Conservation (phyloP, 1,140 invertebrate species). For the Lepidurus packardi region DNA sequence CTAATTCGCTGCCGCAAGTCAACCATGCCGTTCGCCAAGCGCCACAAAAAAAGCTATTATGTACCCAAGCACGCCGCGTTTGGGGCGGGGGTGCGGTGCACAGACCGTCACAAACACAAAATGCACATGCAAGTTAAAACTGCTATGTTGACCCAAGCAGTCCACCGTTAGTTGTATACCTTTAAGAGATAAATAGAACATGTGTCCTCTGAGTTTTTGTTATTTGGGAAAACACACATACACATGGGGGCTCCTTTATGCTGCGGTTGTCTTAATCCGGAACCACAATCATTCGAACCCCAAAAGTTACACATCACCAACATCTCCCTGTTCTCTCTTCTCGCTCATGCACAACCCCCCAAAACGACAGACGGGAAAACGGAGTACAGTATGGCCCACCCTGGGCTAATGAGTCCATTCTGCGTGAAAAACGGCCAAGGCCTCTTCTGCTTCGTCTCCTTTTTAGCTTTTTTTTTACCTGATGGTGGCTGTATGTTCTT, state of each 20-base stretch:
- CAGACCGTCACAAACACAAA: not conserved
- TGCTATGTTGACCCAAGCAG: not conserved
- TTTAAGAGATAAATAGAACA: constrained; percentile 7
- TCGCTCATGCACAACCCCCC: not conserved
- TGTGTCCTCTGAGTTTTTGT: not conserved
- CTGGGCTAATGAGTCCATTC: no score
- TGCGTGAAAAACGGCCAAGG: no score
- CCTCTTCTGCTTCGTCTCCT: no score
- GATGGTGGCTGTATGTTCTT: no score
- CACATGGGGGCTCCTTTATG: not conserved
- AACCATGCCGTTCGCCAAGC: not conserved
- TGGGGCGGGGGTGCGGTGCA: not conserved
- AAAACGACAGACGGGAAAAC: no score
- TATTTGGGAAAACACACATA: not conserved
- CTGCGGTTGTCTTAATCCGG: constrained; percentile 5
- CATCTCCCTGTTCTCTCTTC: not conserved
- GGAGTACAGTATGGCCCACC: no score
- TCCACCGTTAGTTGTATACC: not conserved
- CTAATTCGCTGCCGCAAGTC: not conserved
- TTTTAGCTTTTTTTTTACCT: no score
- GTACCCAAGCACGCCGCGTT: not conserved
- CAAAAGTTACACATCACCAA: not conserved
- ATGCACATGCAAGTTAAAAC: not conserved
- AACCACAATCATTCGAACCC: not conserved
- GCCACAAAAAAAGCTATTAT: not conserved